phyloP scores from a whole-genome alignment of 1,140 invertebrate species.

The Cepaea nemoralis region DNA sequence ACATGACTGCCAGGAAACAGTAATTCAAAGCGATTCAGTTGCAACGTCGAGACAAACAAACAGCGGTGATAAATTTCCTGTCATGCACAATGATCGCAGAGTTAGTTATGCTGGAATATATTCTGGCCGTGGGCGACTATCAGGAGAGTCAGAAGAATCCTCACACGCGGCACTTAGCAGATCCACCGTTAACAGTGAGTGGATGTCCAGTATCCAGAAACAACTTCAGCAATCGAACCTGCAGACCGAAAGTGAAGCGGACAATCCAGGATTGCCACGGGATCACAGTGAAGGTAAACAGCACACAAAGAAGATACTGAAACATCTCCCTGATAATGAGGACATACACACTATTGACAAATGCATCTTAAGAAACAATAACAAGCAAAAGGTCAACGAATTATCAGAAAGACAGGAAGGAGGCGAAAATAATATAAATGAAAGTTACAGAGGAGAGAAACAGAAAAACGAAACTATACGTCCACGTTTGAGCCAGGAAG shows the following conservation, averaged over 20 bases:
- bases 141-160: background rate
- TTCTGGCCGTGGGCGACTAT: background rate
- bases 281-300: background rate
- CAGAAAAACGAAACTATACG: too few species aligned
- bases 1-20: background rate
- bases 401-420: too few species aligned
- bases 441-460: too few species aligned
- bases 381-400: too few species aligned
- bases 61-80: background rate
- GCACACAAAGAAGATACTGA: background rate
- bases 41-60: background rate
- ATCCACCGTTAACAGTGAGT: background rate
- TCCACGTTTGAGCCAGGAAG: too few species aligned
- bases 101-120: too few species aligned
- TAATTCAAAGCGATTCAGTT: background rate
- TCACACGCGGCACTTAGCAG: too few species aligned
- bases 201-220: background rate
- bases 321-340: too few species aligned
- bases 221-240: background rate
- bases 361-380: too few species aligned
- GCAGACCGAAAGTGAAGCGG: background rate
- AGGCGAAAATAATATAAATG: too few species aligned
- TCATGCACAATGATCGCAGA: background rate
- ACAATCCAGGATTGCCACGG: background rate
- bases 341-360: too few species aligned